Base-by-base conservation (phyloP, 2,888 invertebrate genomes). In the Lycophotia porphyrea region DNA sequence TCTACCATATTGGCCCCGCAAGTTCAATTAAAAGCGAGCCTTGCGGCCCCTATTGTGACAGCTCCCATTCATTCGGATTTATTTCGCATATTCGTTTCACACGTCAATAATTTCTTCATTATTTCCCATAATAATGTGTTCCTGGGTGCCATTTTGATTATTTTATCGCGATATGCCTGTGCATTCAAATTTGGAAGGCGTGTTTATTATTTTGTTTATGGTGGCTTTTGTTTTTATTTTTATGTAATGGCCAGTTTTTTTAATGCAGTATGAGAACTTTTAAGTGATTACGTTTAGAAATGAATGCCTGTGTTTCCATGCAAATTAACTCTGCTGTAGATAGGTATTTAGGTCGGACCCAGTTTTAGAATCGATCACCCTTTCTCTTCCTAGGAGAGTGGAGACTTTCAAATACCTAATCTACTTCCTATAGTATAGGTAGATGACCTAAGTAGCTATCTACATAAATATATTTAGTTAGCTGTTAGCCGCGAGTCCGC, bases 1-100 rank as follows among this genome's bases (percentile, higher is more conserved):
- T 84, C 92, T 89, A 83, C 79, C 82, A 91, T 94, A 96, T 96
- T 95, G 96, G 94, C 93, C 96, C 95, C 95, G 90, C 94, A 93
- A 94, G 96, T 87, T 87, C 87, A 87, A 87, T 87, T 88, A 88
- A 88, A 83, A 84, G 69, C 80, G 82, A 80, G 83, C 83, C 88
- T 88, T 84, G 87, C 72, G 87, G 85, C 89, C 87, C 87, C 89
- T 91, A 91, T 91, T 93, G 91, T 94, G 95, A 94, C 94, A 93
- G 91, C 85, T 82, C 84, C 90, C 92, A 92, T 92, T 92, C 92
- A 91, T 90, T 87, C 88, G 91, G 91, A 91, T 92, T 93, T 92
- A 94, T 92, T 92, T 90, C 88, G 88, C 92, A 88, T 90, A 90
- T 92, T 93, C 91, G 90, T 91, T 94, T 93, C 92, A 94, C 93